Evolutionary conservation across 2,888 invertebrate genomes (phyloP).

Genomic region (Saturnia japonica): DNA sequence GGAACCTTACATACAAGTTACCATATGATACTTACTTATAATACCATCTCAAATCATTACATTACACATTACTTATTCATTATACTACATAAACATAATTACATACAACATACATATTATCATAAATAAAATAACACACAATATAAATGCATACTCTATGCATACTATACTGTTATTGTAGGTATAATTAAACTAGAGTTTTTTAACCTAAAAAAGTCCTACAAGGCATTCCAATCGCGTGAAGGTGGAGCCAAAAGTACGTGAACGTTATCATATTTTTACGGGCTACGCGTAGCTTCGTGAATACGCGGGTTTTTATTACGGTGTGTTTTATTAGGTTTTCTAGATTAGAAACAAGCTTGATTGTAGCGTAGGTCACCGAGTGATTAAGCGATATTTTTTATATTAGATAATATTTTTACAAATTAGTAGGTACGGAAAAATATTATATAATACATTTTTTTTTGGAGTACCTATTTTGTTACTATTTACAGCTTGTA

Average conservation of each 20-base stretch:
- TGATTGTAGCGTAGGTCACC: not conserved
- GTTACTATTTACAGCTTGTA: not conserved
- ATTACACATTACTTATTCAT: too few species aligned
- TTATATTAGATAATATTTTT: not conserved
- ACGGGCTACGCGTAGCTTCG: constrained; percentile 75
- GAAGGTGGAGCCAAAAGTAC: constrained; percentile 47
- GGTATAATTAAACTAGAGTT: constrained; percentile 22
- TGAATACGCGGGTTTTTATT: constrained; percentile 78
- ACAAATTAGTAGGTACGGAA: not conserved
- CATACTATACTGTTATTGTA: constrained; percentile 22
- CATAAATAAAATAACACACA: too few species aligned
- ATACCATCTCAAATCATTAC: too few species aligned
- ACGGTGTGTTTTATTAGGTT: constrained; percentile 72
- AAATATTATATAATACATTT: not conserved
- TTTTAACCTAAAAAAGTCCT: constrained; percentile 23
- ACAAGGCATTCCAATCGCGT: constrained; percentile 30
- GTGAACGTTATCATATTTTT: constrained; percentile 81
- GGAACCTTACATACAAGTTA: too few species aligned
- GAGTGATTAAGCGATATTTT: constrained; percentile 15
- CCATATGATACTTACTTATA: too few species aligned
- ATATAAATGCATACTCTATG: too few species aligned
- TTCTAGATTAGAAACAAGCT: constrained; percentile 68
- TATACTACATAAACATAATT: too few species aligned
- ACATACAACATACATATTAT: too few species aligned
- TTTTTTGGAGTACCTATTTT: not conserved